A percentile compares a stretch with the other conserved stretches of the same genome.
These are phyloP conservation scores for Ypsolopha sequella DNA, from an alignment of 2,888 invertebrate genomes.

Conservation along the genomic window DNA sequence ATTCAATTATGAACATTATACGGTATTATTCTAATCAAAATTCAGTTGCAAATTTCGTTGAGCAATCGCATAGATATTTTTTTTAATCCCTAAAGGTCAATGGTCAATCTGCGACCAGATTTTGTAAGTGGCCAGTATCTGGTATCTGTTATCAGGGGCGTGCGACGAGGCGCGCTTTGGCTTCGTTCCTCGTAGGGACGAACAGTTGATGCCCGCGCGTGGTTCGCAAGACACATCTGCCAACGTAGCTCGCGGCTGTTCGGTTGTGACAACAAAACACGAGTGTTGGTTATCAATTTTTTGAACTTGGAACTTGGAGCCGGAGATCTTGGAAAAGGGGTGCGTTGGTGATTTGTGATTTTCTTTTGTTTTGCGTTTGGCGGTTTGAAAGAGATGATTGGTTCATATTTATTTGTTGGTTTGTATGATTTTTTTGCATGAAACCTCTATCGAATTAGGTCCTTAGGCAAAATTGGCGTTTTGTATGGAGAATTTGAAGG, in stretches of 20 bases:
- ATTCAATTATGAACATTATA: too few relatives aligned
- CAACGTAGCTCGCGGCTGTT: slow-evolving; percentile 29
- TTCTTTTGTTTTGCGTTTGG: not conserved
- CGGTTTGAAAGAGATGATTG: too few relatives aligned
- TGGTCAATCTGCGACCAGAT: not conserved
- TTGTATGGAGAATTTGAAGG: too few relatives aligned
- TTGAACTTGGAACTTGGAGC: not conserved
- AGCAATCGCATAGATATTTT: too few relatives aligned
- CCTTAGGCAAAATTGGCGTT: too few relatives aligned
- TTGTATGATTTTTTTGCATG: too few relatives aligned
- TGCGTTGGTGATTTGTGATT: slow-evolving; percentile 1
- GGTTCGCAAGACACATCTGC: slow-evolving; percentile 61
- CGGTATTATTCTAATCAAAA: too few relatives aligned
- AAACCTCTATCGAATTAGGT: too few relatives aligned
- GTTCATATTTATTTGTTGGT: too few relatives aligned
- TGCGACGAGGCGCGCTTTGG: slow-evolving; percentile 30
- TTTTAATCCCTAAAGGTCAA: too few relatives aligned
- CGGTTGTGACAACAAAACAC: slow-evolving; percentile 26
- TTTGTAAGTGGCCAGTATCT: slow-evolving; percentile 6
- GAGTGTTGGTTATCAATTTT: slow-evolving; percentile 11
- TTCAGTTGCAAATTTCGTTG: too few relatives aligned
- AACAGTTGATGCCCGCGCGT: slow-evolving; percentile 65
- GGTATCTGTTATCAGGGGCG: slow-evolving; percentile 56
- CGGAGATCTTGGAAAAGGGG: not conserved
- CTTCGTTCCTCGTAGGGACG: slow-evolving; percentile 18